Conservation (phyloP, 2,113 vertebrate genomes). For the Callithrix jacchus region DNA sequence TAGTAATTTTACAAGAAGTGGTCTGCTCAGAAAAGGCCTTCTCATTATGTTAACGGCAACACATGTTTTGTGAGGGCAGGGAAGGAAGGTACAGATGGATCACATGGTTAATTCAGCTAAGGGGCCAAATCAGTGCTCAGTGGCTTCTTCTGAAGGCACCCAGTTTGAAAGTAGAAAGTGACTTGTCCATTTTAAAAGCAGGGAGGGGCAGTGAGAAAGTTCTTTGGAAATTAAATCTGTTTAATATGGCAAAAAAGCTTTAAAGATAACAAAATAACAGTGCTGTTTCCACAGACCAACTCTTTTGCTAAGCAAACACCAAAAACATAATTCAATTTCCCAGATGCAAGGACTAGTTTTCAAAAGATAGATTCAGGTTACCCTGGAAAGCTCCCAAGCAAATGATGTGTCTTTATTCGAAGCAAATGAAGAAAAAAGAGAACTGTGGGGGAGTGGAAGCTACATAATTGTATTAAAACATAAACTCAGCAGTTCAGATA, state of each 20-base stretch:
- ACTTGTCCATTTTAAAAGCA: slow-evolving; percentile 70
- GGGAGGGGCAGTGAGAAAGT: slow-evolving; percentile 63
- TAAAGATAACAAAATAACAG: slow-evolving; percentile 80
- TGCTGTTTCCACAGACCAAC: slow-evolving; percentile 70
- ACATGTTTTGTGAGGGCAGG: slow-evolving; percentile 68
- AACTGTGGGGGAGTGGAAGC: slow-evolving; percentile 75
- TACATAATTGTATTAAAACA: slow-evolving; percentile 82
- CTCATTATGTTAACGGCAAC: slow-evolving; percentile 75
- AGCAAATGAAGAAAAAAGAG: slow-evolving; percentile 85
- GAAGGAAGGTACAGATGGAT: slow-evolving; percentile 62
- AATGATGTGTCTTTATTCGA: slow-evolving; percentile 84
- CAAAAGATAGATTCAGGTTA: slow-evolving; percentile 77
- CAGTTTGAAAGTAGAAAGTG: slow-evolving; percentile 70
- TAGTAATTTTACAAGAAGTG: slow-evolving; percentile 74
- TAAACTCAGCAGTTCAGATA: slow-evolving; percentile 79
- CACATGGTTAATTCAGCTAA: slow-evolving; percentile 81
- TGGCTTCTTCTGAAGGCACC: slow-evolving; percentile 67
- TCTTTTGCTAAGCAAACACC: slow-evolving; percentile 74
- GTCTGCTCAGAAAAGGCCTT: slow-evolving; percentile 71
- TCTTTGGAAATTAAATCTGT: slow-evolving; percentile 82
- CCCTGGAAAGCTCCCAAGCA: slow-evolving; percentile 84
- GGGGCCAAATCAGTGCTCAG: slow-evolving; percentile 77
- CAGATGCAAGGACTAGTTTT: slow-evolving; percentile 76
- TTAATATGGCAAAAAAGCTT: slow-evolving; percentile 82
- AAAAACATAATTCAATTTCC: slow-evolving; percentile 79